These are phyloP conservation scores for Lates calcarifer DNA, from an alignment of 2,113 vertebrate genomes.

Conservation along the genomic window DNA sequence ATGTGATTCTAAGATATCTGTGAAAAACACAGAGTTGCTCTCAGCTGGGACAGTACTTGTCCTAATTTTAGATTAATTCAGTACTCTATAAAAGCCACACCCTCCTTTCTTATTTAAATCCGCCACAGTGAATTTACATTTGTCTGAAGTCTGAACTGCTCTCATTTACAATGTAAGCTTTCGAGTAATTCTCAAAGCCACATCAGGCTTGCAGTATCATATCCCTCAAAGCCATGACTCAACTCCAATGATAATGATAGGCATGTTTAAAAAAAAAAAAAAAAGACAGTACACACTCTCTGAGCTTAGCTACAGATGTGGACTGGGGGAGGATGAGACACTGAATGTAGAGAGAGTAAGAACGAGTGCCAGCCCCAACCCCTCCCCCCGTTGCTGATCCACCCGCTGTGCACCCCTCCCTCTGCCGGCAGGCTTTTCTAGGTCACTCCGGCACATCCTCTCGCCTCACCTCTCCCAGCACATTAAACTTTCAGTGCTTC, in stretches of 20 bases:
- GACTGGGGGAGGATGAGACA: constrained; percentile 51
- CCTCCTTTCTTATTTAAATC: constrained; percentile 39
- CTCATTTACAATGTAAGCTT: constrained; percentile 21
- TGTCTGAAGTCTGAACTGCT: constrained; percentile 25
- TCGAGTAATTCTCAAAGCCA: constrained; percentile 62
- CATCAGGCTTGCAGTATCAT: constrained; percentile 34
- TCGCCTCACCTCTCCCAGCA: constrained; percentile 74
- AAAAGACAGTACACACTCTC: constrained; percentile 5
- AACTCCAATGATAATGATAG: constrained; percentile 44
- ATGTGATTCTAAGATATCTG: neutral
- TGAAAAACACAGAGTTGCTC: neutral
- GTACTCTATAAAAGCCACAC: constrained; percentile 21
- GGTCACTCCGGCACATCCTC: constrained; percentile 80
- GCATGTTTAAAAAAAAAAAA: constrained; percentile 29
- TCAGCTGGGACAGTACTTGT: neutral
- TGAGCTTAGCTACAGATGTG: constrained; percentile 59
- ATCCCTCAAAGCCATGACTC: constrained; percentile 55
- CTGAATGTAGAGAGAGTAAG: constrained; percentile 45
- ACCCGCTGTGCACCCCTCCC: constrained; percentile 42
- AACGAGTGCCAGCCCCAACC: constrained; percentile 41
- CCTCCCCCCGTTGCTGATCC: constrained; percentile 28
- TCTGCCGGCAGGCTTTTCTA: constrained; percentile 82
- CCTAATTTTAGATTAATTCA: constrained; percentile 12
- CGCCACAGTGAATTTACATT: constrained; percentile 31
- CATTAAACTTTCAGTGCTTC: constrained; percentile 84